Percentiles rank a stretch among this genome's conserved stretches.
These are phyloP conservation scores for Grantiella picta DNA, from an alignment of 2,113 vertebrate species.

Conservation along the genomic window DNA sequence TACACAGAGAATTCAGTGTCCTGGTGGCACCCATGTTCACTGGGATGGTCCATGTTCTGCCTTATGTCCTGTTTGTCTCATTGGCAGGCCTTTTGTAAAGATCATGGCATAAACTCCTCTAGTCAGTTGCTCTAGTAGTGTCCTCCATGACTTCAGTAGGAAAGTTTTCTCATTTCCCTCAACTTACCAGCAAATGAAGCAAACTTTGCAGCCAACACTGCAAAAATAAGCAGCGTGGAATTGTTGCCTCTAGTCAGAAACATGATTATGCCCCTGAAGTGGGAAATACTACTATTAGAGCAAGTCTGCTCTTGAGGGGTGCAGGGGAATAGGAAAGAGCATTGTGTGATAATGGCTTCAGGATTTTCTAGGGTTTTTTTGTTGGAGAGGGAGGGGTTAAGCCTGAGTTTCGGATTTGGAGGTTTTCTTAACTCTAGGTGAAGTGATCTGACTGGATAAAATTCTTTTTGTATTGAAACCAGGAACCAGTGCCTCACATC, in stretches of 20 bases:
- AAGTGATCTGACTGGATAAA: not conserved
- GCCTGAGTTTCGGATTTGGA: not conserved
- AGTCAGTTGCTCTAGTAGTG: not conserved
- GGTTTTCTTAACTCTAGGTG: not conserved
- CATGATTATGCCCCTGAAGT: not conserved
- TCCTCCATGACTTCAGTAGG: not conserved
- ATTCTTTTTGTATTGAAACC: not conserved
- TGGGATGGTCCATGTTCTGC: not conserved
- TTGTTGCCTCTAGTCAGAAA: not conserved
- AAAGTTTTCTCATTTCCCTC: not conserved
- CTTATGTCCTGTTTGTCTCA: not conserved
- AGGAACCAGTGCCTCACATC: not conserved
- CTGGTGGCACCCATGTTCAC: not conserved
- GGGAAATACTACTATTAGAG: not conserved
- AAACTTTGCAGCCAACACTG: not conserved
- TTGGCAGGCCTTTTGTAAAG: not conserved
- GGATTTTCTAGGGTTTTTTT: not conserved
- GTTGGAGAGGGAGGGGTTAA: not conserved
- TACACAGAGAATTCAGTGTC: not conserved
- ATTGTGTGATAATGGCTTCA: not conserved
- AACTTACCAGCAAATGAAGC: not conserved
- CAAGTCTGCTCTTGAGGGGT: not conserved
- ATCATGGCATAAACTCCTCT: not conserved
- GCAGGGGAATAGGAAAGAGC: not conserved
- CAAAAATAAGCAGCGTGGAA: accelerated